Base-by-base conservation (phyloP, 2,888 invertebrate species). In the Tethea ocularis region DNA sequence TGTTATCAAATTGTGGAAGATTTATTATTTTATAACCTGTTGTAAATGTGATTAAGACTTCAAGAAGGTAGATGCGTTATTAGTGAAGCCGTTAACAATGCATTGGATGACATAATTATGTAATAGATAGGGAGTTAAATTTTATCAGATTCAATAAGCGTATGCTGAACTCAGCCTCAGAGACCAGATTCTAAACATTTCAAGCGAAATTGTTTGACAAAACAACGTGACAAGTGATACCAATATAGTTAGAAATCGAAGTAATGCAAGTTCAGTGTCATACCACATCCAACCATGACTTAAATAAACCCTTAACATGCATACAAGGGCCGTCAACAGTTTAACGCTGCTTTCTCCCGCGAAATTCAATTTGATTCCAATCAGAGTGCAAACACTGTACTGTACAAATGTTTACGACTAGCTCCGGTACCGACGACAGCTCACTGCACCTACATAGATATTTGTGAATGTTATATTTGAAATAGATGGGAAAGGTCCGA, bases 311-410 rank as follows among this genome's bases (percentile, higher is more conserved):
- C 54, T 54, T 36, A 26, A 33, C 36, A 54, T 33, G 33, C 22
- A 33, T 33, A 36, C 33, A 20, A 54, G 33, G 36, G 22, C 71
- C 67, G 70, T 65, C 69, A 67, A 54, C 64, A 66, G 64, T 65
- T 71, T 63, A 62, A 66, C 58, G 60, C 58, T 56, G 71, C 80
- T 83, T 84, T 84, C 83, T 73, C 80, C 61, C 54, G 72, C 67
- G 75, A 79, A 77, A 78, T 74, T 69, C 66, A 62, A 63, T 73
- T 71, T 62, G 74, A 75, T 75, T 68, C 68, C 64, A 72, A 74
- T 75, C 73, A 69, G 70, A 33, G 46, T 60, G 58, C 62, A 64
- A 61, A 60, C 54, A 63, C 58, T 61, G 57, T 22, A 63, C 58
- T 61, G 57, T 22, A 33, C 15, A 33, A 33, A 33, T 54, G 54